Percentiles rank a stretch among this genome's conserved stretches.
Conservation (phyloP, 64 coral and sea anemone genomes). For the Acropora tenuis region DNA sequence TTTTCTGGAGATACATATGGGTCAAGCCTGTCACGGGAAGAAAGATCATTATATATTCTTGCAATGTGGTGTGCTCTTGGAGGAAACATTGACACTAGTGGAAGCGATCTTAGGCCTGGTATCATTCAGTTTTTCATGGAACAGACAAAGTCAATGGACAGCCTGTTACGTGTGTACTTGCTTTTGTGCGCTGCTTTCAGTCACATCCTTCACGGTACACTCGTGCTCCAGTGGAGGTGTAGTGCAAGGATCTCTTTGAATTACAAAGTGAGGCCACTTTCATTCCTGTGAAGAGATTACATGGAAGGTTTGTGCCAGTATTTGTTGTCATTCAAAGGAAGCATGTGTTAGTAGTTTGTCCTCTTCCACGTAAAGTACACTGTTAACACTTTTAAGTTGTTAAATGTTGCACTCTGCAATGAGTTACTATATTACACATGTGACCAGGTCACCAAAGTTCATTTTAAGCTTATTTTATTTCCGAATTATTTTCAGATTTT, state of each 20-base stretch:
- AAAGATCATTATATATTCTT: conserved; percentile 54
- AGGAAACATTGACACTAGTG: conserved; percentile 51
- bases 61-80: conserved; percentile 53
- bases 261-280: conserved; percentile 56
- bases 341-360: conserved; percentile 63
- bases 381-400: no score
- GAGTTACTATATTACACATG: no score
- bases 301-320: conserved; percentile 67
- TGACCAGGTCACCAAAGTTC: no score
- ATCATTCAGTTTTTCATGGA: conserved; percentile 63
- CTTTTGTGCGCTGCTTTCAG: conserved; percentile 67
- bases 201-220: conserved; percentile 30
- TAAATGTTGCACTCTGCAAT: no score
- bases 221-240: conserved; percentile 55
- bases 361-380: conserved; percentile 46
- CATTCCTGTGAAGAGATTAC: conserved; percentile 72
- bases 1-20: conserved; percentile 47
- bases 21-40: conserved; percentile 38
- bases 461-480: no score
- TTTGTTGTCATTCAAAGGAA: conserved; percentile 55
- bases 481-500: no score
- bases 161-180: conserved; percentile 49
- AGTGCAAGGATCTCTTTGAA: conserved; percentile 72
- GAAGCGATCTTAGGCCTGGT: conserved; percentile 51
- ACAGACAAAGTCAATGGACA: conserved; percentile 61